Percentiles rank a stretch among this genome's conserved stretches.
Evolutionary conservation across 2,888 invertebrate species (phyloP).

Genomic region (Chelonus formosanus): DNA sequence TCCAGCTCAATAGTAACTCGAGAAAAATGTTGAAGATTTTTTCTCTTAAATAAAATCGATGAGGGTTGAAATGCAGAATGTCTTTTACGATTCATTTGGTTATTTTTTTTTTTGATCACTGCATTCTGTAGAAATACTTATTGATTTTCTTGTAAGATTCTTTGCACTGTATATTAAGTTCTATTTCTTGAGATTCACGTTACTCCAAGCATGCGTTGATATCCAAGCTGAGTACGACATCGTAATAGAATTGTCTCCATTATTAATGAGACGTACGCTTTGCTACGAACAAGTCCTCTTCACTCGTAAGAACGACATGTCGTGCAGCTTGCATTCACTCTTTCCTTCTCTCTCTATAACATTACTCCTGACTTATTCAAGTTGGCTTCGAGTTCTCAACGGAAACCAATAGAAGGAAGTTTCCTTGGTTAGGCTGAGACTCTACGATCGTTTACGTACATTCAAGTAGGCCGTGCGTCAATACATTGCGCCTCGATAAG

Average conservation of each 20-base stretch:
- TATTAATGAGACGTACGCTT: constrained; percentile 49
- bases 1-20: not conserved
- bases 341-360: constrained; percentile 5
- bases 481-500: constrained; percentile 22
- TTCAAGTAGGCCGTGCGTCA: constrained; percentile 15
- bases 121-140: not conserved
- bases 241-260: constrained; percentile 56
- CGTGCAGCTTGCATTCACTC: constrained; percentile 18
- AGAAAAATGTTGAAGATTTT: not conserved
- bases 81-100: constrained; percentile 12
- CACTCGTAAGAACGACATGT: constrained; percentile 20
- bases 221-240: constrained; percentile 38
- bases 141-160: no score
- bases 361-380: constrained; percentile 43
- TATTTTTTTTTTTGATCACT: not conserved
- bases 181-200: constrained; percentile 8
- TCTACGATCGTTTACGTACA: constrained; percentile 19
- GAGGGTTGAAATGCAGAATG: constrained; percentile 2
- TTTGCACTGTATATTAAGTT: constrained; percentile 11
- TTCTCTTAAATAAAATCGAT: not conserved
- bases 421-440: constrained; percentile 34
- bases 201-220: constrained; percentile 27
- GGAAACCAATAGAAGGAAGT: constrained; percentile 44
- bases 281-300: constrained; percentile 29
- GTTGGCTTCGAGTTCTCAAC: constrained; percentile 34